These are phyloP conservation scores for Maccullochella peelii DNA, from an alignment of 2,113 vertebrate genomes.

Conservation along the genomic window DNA sequence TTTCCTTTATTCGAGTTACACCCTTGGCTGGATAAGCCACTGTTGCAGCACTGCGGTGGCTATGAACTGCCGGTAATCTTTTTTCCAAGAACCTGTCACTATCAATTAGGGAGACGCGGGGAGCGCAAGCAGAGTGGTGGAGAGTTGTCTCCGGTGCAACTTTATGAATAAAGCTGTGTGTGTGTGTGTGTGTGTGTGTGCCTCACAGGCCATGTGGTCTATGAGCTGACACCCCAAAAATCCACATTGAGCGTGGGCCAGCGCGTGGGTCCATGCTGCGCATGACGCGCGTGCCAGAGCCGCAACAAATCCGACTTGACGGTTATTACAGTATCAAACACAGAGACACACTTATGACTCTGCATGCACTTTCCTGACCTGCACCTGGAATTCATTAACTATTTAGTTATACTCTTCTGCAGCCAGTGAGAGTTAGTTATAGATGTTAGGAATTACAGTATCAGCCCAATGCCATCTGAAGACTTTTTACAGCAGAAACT, in stretches of 20 bases:
- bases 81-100: conserved; percentile 75
- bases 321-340: background rate
- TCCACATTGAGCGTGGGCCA: background rate
- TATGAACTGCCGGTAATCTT: conserved; percentile 70
- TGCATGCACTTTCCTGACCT: background rate
- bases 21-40: conserved; percentile 22
- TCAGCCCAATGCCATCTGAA: background rate
- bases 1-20: conserved; percentile 5
- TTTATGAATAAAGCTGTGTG: conserved; percentile 26
- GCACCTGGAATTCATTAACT: background rate
- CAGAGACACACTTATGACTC: background rate
- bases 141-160: conserved; percentile 8
- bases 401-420: background rate
- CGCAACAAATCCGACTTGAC: background rate
- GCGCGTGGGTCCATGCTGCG: conserved; percentile 46
- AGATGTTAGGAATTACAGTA: background rate
- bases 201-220: conserved; percentile 16
- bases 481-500: background rate
- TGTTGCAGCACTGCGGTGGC: conserved; percentile 17
- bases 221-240: conserved; percentile 1
- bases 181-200: background rate
- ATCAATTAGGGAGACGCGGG: conserved; percentile 63
- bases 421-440: background rate
- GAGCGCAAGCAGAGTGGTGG: conserved; percentile 10
- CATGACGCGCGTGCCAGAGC: conserved; percentile 15